phyloP scores from a whole-genome alignment of 2,113 vertebrate genomes.

The Macrotus californicus region DNA sequence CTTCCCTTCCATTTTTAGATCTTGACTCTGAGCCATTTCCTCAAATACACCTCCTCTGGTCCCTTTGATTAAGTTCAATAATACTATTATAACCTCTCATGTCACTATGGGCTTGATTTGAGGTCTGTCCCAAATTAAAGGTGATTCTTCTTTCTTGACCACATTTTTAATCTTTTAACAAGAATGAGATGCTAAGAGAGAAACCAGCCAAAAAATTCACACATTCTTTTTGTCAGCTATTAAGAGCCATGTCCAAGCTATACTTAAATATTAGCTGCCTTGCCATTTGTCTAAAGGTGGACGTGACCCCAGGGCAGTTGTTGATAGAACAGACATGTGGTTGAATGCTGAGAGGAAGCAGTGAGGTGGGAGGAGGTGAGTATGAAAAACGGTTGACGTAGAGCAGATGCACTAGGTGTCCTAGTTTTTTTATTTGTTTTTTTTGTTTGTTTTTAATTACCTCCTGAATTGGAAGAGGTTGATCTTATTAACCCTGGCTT shows the following conservation, averaged over 20 bases:
- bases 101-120: background rate
- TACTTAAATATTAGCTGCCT: background rate
- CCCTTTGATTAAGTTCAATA: background rate
- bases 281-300: background rate
- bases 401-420: background rate
- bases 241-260: background rate
- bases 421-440: background rate
- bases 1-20: background rate
- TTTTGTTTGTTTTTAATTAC: background rate
- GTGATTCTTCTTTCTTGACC: background rate
- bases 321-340: background rate
- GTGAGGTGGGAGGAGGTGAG: background rate
- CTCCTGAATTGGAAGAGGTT: background rate
- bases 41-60: background rate
- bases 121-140: background rate
- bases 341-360: background rate
- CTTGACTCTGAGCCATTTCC: background rate
- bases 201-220: background rate
- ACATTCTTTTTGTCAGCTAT: background rate
- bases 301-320: background rate
- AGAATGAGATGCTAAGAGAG: background rate
- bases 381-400: background rate
- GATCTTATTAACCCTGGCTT: background rate
- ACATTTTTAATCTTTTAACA: background rate
- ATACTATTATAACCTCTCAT: background rate